These are phyloP conservation scores for Corapipo altera DNA, from an alignment of 2,113 vertebrate species.

Conservation along the genomic window DNA sequence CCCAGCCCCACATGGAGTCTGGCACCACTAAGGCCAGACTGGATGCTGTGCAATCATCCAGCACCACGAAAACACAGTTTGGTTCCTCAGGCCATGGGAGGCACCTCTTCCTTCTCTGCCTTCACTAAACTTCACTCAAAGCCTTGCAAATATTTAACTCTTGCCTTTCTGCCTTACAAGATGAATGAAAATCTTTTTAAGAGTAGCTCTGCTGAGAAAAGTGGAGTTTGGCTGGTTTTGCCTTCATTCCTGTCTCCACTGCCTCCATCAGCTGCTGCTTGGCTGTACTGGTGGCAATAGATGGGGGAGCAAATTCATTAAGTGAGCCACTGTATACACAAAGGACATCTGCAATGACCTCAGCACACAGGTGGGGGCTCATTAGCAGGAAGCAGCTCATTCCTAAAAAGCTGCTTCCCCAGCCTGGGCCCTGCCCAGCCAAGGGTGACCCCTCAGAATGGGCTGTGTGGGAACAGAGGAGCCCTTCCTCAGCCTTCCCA, in stretches of 20 bases:
- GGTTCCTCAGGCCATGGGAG: background rate
- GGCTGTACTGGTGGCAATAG: background rate
- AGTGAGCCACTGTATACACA: background rate
- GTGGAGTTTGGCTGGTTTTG: background rate
- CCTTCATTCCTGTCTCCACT: background rate
- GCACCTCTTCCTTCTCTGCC: background rate
- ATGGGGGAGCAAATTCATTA: background rate
- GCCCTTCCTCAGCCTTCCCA: background rate
- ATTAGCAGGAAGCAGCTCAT: background rate
- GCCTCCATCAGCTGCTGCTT: background rate
- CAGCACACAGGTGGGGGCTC: background rate
- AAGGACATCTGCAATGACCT: background rate
- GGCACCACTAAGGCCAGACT: background rate
- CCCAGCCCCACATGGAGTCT: background rate
- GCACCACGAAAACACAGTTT: background rate
- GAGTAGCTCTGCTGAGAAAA: background rate
- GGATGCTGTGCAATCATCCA: background rate
- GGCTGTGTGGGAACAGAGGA: background rate
- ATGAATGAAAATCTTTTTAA: background rate
- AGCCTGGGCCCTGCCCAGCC: background rate
- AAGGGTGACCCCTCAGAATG: background rate
- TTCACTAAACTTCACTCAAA: background rate
- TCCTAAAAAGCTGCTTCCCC: background rate
- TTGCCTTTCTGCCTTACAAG: background rate
- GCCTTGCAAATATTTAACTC: background rate